Evolutionary conservation across 2,888 invertebrate genomes (phyloP).

Genomic region (Macrosoma leucophasiata): DNA sequence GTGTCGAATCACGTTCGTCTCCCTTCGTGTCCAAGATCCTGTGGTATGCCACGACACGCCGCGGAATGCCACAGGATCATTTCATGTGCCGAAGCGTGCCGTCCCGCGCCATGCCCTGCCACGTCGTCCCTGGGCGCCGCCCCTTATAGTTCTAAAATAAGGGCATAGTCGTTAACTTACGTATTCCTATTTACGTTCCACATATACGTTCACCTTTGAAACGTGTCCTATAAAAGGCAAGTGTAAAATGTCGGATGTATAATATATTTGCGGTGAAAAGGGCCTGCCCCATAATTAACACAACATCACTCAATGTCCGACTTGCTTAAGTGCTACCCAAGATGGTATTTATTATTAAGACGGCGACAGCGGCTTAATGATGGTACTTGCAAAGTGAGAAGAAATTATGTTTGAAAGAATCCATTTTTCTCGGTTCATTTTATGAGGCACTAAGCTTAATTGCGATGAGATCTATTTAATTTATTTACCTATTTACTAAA

Average conservation of each 20-base stretch:
- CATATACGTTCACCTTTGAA: no score
- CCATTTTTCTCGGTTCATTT: slow-evolving; percentile 7
- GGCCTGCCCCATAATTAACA: slow-evolving; percentile 34
- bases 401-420: slow-evolving; percentile 5
- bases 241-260: slow-evolving; percentile 5
- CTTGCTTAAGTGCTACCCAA: slow-evolving; percentile 20
- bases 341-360: slow-evolving; percentile 18
- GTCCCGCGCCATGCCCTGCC: no score
- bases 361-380: not conserved
- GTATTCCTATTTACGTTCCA: no score
- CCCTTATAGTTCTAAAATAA: no score
- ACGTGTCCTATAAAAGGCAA: not conserved
- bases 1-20: no score
- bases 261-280: slow-evolving; percentile 22
- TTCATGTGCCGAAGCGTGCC: no score
- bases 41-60: no score
- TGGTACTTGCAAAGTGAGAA: not conserved
- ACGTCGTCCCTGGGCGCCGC: no score
- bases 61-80: no score
- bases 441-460: slow-evolving; percentile 11
- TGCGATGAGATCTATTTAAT: slow-evolving; percentile 10
- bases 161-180: no score
- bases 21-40: no score
- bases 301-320: slow-evolving; percentile 36
- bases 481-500: slow-evolving; percentile 7